A percentile compares a stretch with the other conserved stretches of the same genome.
phyloP scores from a whole-genome alignment of 2,888 invertebrate genomes.

The Ecliptopera silaceata region DNA sequence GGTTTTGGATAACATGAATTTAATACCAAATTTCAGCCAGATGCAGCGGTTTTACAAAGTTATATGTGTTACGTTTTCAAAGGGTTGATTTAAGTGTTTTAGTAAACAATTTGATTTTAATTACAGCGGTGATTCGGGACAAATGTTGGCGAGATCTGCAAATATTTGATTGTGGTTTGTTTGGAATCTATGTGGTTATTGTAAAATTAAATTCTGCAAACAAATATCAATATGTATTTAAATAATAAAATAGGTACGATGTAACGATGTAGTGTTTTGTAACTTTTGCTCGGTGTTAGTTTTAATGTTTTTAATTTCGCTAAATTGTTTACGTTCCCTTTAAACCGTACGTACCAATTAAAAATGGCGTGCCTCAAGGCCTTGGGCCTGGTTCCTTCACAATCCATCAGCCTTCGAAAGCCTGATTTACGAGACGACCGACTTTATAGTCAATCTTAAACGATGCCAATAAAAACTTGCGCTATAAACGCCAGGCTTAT shows the following conservation, averaged over 20 bases:
- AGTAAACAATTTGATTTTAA: neutral
- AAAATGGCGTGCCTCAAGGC: conserved; percentile 39
- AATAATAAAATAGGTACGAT: too few relatives aligned
- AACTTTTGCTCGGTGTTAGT: too few relatives aligned
- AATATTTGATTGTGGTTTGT: too few relatives aligned
- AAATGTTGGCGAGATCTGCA: too few relatives aligned
- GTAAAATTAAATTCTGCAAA: too few relatives aligned
- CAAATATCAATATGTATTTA: too few relatives aligned
- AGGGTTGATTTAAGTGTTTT: conserved; percentile 5
- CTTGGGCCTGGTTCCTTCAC: conserved; percentile 41
- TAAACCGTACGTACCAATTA: too few relatives aligned
- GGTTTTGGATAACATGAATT: conserved; percentile 20
- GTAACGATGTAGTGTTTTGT: too few relatives aligned
- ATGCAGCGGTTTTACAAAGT: conserved; percentile 5
- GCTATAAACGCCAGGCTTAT: conserved; percentile 62
- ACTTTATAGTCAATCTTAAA: conserved; percentile 72
- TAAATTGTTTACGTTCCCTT: too few relatives aligned
- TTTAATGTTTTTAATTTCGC: too few relatives aligned
- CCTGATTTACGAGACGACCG: conserved; percentile 70
- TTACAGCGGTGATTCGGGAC: too few relatives aligned
- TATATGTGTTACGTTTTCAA: conserved; percentile 15
- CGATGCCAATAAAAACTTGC: conserved; percentile 75
- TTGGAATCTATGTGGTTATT: too few relatives aligned
- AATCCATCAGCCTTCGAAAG: conserved; percentile 55
- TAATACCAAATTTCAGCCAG: conserved; percentile 16